Conservation (phyloP, 2,113 vertebrate species). For the Sceloporus tristichus region DNA sequence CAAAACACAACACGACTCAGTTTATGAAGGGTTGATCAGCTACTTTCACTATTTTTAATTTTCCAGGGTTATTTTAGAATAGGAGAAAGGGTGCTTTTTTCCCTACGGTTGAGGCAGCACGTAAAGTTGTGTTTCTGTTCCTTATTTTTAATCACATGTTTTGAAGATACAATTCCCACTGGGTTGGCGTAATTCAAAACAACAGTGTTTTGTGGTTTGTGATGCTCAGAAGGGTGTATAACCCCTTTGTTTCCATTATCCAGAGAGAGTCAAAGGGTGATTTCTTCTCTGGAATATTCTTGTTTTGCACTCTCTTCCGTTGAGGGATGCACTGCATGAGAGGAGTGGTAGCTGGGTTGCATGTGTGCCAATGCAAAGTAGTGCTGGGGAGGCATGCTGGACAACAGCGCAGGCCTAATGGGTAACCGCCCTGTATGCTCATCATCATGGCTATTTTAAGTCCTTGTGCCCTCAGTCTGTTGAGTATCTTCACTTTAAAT, state of each 20-base stretch:
- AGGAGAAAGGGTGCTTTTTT: neutral
- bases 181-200: neutral
- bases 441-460: slow-evolving; percentile 33
- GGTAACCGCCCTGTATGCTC: slow-evolving; percentile 30
- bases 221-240: neutral
- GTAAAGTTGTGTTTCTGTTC: neutral
- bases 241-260: slow-evolving; percentile 48
- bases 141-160: slow-evolving; percentile 28
- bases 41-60: neutral
- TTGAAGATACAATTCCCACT: slow-evolving; percentile 17
- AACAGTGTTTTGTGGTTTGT: neutral
- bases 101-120: neutral
- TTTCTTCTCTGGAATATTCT: slow-evolving; percentile 44
- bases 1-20: neutral
- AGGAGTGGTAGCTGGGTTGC: neutral
- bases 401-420: neutral
- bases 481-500: neutral
- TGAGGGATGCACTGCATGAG: too few relatives aligned
- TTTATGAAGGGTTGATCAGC: neutral
- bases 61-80: neutral
- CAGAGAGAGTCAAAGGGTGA: slow-evolving; percentile 43
- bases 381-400: too few relatives aligned
- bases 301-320: neutral
- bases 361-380: neutral
- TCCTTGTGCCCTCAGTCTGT: neutral